These are phyloP conservation scores for Xiphophorus hellerii DNA, from an alignment of 2,113 vertebrate species.

Conservation along the genomic window DNA sequence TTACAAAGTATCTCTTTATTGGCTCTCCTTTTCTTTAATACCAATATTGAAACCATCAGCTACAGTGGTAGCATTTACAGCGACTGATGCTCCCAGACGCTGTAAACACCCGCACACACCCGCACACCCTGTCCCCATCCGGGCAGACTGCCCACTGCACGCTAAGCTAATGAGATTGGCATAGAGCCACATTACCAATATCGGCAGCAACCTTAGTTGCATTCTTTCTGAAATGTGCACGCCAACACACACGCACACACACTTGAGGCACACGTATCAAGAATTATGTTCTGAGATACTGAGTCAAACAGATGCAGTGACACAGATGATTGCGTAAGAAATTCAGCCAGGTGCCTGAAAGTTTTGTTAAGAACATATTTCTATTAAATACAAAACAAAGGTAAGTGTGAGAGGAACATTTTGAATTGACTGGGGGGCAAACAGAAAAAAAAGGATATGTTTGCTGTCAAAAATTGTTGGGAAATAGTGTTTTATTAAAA, in stretches of 20 bases:
- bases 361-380: slow-evolving; percentile 6
- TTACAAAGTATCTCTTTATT: slow-evolving; percentile 7
- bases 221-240: slow-evolving; percentile 29
- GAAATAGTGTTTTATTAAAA: neutral
- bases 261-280: slow-evolving; percentile 6
- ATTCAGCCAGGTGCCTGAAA: slow-evolving; percentile 18
- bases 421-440: neutral
- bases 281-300: slow-evolving; percentile 16
- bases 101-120: slow-evolving; percentile 3
- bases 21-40: slow-evolving; percentile 57
- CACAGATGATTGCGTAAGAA: slow-evolving; percentile 33
- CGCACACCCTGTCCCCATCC: slow-evolving; percentile 28
- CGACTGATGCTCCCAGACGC: slow-evolving; percentile 44
- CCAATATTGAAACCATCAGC: slow-evolving; percentile 71
- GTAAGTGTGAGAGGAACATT: neutral
- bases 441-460: neutral
- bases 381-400: no score
- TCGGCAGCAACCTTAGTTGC: slow-evolving; percentile 63
- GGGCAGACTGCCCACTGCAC: slow-evolving; percentile 73
- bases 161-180: slow-evolving; percentile 81
- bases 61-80: slow-evolving; percentile 72
- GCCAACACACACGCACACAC: slow-evolving; percentile 5
- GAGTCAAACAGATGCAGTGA: slow-evolving; percentile 26
- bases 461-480: neutral
- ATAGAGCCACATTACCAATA: slow-evolving; percentile 67